phyloP scores from a whole-genome alignment of 2,797 vertebrate genomes.

The Chiroxiphia lanceolata region DNA sequence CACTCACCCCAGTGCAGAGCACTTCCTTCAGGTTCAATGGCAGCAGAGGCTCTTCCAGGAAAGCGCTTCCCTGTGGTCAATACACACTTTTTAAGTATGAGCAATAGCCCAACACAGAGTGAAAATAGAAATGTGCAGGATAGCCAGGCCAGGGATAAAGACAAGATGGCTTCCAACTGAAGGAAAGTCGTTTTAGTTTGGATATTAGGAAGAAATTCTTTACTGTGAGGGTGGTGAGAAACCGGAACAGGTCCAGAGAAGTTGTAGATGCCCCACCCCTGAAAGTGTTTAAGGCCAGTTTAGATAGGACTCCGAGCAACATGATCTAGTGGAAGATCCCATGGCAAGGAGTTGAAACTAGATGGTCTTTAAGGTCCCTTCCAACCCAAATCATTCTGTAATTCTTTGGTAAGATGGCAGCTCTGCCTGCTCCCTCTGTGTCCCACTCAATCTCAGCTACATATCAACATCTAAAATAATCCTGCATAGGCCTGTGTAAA shows the following conservation, averaged over 20 bases:
- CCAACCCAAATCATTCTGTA: background rate
- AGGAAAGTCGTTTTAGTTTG: background rate
- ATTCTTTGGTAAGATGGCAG: rapidly evolving
- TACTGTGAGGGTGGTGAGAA: background rate
- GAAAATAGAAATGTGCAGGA: background rate
- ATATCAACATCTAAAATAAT: background rate
- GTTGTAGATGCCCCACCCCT: rapidly evolving
- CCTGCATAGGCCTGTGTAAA: background rate
- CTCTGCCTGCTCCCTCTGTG: background rate
- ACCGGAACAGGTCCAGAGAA: background rate
- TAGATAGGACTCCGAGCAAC: background rate
- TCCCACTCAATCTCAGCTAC: background rate
- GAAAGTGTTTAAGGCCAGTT: background rate
- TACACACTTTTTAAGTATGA: background rate
- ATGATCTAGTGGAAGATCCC: background rate
- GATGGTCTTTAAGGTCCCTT: background rate
- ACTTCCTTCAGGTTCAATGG: background rate
- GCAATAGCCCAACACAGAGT: background rate
- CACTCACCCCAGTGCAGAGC: background rate
- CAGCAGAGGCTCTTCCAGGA: background rate
- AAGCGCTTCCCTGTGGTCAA: background rate
- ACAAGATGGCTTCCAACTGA: background rate
- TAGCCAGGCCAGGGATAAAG: background rate
- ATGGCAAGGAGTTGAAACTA: background rate
- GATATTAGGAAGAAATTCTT: background rate